phyloP scores from a whole-genome alignment of 1,140 invertebrate species.

The Sipha flava region DNA sequence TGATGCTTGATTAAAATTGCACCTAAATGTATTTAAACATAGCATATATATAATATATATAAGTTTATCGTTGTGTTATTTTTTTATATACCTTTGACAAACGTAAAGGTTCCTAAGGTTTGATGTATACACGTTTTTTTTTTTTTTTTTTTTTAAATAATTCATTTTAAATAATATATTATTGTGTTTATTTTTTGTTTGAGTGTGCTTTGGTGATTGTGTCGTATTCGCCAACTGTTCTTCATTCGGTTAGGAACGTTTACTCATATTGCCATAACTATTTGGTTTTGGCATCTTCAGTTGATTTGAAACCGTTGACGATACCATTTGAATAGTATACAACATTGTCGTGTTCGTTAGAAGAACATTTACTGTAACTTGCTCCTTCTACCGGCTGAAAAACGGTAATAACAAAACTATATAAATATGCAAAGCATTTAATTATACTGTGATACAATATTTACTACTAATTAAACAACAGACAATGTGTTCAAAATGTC shows the following conservation, averaged over 20 bases:
- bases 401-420: not conserved
- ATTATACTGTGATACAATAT: too few relatives aligned
- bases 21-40: too few relatives aligned
- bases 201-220: conserved; percentile 5
- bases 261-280: not conserved
- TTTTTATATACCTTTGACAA: too few relatives aligned
- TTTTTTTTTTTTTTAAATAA: not conserved
- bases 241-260: not conserved
- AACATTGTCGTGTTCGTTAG: conserved; percentile 52
- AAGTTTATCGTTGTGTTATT: not conserved
- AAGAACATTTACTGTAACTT: conserved; percentile 45
- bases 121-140: too few relatives aligned
- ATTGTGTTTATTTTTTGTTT: not conserved
- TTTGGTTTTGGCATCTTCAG: conserved; percentile 29
- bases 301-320: conserved; percentile 53
- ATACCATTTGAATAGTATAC: conserved; percentile 56
- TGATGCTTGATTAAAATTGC: not conserved
- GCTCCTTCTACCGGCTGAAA: conserved; percentile 34
- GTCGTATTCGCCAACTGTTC: not conserved
- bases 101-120: too few relatives aligned
- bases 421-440: not conserved
- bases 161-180: not conserved
- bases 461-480: too few relatives aligned
- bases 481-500: too few relatives aligned
- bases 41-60: too few relatives aligned